phyloP scores from a whole-genome alignment of 2,797 vertebrate genomes.

The Capromys pilorides region DNA sequence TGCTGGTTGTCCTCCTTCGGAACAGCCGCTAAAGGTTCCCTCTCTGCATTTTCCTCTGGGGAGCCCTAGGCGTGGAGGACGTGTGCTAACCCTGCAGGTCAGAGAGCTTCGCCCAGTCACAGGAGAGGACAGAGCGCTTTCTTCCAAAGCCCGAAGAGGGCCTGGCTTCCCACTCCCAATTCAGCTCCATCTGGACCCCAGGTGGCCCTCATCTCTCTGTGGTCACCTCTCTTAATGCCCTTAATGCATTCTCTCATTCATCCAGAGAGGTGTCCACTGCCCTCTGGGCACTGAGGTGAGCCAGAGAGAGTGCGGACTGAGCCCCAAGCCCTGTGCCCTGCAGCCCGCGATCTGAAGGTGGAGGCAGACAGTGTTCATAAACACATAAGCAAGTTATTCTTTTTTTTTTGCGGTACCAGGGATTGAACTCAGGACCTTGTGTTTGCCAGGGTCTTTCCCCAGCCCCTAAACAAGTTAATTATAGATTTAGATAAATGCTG shows the following conservation, averaged over 20 bases:
- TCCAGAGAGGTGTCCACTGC: background rate
- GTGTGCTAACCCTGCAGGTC: background rate
- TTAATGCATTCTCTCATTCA: background rate
- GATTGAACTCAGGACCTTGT: no score
- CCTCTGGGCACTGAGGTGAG: background rate
- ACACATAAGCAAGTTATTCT: background rate
- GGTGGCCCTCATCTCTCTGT: background rate
- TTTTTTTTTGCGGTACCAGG: no score
- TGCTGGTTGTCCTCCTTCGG: background rate
- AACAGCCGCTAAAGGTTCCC: background rate
- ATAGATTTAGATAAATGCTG: conserved; percentile 25
- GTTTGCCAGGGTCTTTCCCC: no score
- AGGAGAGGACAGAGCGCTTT: background rate
- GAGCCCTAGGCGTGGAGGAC: background rate
- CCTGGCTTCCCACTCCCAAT: background rate
- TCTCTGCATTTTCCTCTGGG: rapidly evolving
- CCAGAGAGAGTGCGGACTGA: background rate
- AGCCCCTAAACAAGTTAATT: conserved; percentile 32
- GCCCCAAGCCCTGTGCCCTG: background rate
- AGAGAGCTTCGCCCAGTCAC: background rate
- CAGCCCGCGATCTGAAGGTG: conserved; percentile 1
- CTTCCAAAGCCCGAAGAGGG: background rate
- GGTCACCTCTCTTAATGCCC: background rate
- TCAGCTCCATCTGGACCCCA: background rate
- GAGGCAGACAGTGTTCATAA: conserved; percentile 49